Conservation (phyloP, 2,113 vertebrate genomes). For the Amblyornis subalaris region DNA sequence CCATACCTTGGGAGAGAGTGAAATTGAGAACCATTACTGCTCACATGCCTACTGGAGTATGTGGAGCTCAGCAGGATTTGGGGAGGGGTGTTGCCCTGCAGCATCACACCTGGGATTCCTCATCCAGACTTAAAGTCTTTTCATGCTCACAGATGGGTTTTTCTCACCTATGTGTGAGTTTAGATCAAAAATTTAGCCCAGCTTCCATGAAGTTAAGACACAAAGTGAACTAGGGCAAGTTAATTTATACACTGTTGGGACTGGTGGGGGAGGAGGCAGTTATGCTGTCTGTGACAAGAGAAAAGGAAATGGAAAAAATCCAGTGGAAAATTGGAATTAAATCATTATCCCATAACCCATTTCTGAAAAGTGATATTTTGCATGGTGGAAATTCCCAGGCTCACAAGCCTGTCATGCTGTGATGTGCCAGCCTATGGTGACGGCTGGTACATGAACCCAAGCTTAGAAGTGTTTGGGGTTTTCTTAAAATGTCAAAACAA, state of each 20-base stretch:
- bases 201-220: neutral
- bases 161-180: neutral
- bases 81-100: neutral
- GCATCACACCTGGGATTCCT: neutral
- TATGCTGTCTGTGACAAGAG: neutral
- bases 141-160: rapidly evolving
- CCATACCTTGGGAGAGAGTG: neutral
- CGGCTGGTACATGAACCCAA: neutral
- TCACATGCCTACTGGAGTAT: neutral
- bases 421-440: neutral
- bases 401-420: neutral
- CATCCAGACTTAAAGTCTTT: neutral
- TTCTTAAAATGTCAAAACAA: neutral
- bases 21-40: rapidly evolving
- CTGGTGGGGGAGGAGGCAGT: no score
- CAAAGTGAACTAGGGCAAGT: neutral
- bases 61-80: neutral
- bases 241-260: neutral
- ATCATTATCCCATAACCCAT: rapidly evolving
- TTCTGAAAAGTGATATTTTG: neutral
- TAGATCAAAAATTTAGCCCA: neutral
- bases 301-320: neutral
- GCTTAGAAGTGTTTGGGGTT: neutral
- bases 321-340: neutral
- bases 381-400: neutral